Percentiles rank a stretch among this genome's conserved stretches.
Conservation (phyloP, 2,113 vertebrate genomes). For the Chionomys nivalis region DNA sequence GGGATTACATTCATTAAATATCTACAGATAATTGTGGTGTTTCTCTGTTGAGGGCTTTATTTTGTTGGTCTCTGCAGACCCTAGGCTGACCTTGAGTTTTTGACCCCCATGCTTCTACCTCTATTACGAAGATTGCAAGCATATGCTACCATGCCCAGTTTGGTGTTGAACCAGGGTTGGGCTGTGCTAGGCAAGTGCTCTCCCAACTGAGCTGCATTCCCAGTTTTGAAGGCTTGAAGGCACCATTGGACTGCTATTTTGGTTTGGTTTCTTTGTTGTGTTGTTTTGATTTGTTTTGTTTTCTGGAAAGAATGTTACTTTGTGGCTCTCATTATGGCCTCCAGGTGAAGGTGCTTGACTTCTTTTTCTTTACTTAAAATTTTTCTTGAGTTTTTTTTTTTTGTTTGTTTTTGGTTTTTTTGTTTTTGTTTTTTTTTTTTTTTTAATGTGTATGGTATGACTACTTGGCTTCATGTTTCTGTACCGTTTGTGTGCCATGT, state of each 20-base stretch:
- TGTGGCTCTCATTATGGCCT: neutral
- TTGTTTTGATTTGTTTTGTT: neutral
- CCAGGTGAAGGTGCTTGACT: neutral
- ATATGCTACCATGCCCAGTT: neutral
- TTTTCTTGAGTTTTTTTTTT: neutral
- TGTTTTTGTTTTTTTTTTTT: neutral
- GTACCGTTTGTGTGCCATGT: neutral
- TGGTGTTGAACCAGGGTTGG: neutral
- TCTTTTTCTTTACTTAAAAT: neutral
- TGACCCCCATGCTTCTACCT: neutral
- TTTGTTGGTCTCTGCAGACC: neutral
- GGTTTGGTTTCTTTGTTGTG: neutral
- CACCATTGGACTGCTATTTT: neutral
- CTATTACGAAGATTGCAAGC: neutral
- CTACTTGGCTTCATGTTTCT: neutral
- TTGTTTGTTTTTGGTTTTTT: no score
- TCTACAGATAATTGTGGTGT: neutral
- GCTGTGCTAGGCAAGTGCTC: neutral
- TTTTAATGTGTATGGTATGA: neutral
- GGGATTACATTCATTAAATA: conserved; percentile 3
- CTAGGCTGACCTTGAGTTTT: no score
- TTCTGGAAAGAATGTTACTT: neutral
- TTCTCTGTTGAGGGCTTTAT: neutral
- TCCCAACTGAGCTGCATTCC: no score
- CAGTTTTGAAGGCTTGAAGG: neutral